Evolutionary conservation across 92 coral and sea anemone species (phyloP).

Genomic region (Siderastrea radians): DNA sequence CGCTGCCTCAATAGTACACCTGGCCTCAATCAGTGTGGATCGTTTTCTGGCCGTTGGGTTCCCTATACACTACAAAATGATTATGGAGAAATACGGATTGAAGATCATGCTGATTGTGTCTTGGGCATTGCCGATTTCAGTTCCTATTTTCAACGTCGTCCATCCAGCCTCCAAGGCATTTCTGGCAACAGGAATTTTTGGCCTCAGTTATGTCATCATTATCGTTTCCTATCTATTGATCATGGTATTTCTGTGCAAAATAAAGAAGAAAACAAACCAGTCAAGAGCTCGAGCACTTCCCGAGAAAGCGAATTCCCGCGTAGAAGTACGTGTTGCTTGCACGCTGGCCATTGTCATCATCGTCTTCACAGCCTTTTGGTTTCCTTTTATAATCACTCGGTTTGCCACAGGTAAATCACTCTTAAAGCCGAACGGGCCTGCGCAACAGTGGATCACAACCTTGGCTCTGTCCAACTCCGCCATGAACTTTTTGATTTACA

Average conservation of each 20-base stretch:
- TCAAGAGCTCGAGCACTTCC: neutral
- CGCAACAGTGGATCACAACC: slow-evolving; percentile 63
- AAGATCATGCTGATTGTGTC: slow-evolving; percentile 36
- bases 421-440: neutral
- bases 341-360: slow-evolving; percentile 51
- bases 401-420: neutral
- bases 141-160: neutral
- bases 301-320: slow-evolving; percentile 25
- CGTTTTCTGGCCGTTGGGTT: slow-evolving; percentile 54
- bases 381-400: slow-evolving; percentile 13
- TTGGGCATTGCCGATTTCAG: slow-evolving; percentile 45
- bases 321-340: slow-evolving; percentile 59
- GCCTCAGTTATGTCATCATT: slow-evolving; percentile 1
- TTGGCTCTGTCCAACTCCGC: slow-evolving; percentile 61
- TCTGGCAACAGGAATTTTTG: neutral
- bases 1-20: slow-evolving; percentile 52
- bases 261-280: neutral
- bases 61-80: slow-evolving; percentile 53
- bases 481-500: slow-evolving; percentile 41
- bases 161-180: slow-evolving; percentile 11
- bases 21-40: slow-evolving; percentile 70
- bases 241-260: slow-evolving; percentile 5
- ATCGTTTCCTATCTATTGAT: neutral
- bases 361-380: slow-evolving; percentile 37
- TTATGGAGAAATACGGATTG: slow-evolving; percentile 52